Evolutionary conservation across 2,113 vertebrate species (phyloP).

Genomic region (Ellobius talpinus): DNA sequence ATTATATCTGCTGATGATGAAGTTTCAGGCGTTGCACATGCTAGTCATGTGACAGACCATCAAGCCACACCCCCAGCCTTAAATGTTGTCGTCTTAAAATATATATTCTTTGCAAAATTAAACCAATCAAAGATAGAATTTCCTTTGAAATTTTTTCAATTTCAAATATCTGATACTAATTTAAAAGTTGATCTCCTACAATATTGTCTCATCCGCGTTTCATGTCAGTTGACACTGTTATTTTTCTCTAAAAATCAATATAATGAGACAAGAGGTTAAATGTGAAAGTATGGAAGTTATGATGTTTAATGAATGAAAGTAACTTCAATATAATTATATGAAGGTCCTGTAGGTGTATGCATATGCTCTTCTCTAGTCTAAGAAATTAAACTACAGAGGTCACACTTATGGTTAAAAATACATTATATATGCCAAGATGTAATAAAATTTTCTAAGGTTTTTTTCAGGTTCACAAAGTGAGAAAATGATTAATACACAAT

Average conservation of each 20-base stretch:
- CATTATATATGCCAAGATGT: constrained; percentile 14
- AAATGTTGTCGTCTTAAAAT: background rate
- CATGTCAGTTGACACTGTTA: background rate
- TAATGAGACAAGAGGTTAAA: constrained; percentile 18
- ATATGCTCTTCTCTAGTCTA: constrained; percentile 27
- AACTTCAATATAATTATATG: constrained; percentile 38
- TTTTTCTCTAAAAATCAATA: constrained; percentile 29
- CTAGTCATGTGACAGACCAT: background rate
- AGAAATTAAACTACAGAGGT: constrained; percentile 32
- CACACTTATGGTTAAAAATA: constrained; percentile 34
- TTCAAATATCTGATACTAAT: constrained; percentile 47
- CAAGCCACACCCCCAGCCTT: background rate
- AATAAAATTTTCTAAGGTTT: constrained; percentile 36
- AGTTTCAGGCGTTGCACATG: background rate
- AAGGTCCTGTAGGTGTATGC: background rate
- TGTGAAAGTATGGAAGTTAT: background rate
- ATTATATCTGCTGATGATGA: background rate
- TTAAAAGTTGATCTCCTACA: constrained; percentile 20
- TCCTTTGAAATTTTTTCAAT: constrained; percentile 33
- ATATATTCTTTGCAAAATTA: background rate
- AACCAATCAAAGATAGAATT: constrained; percentile 21
- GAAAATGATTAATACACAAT: constrained; percentile 54
- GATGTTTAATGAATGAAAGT: constrained; percentile 18
- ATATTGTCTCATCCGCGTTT: constrained; percentile 52
- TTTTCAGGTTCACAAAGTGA: constrained; percentile 5